Evolutionary conservation across 2,113 vertebrate species (phyloP).

Genomic region (Podocnemis expansa): DNA sequence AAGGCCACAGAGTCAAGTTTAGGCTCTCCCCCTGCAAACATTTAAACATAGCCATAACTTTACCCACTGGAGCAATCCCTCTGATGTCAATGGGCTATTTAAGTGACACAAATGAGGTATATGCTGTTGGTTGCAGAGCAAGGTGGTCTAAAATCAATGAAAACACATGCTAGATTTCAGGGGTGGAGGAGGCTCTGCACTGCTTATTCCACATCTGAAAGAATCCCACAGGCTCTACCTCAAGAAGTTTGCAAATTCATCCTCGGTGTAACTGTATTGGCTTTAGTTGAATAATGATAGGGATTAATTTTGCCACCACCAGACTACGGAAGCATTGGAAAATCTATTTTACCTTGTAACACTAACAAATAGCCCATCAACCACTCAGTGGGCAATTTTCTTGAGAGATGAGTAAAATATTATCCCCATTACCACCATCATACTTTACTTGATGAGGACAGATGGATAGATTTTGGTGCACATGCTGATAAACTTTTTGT

Average conservation of each 20-base stretch:
- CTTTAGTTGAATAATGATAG: not conserved
- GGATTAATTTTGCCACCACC: slow-evolving; percentile 7
- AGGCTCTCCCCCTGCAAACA: not conserved
- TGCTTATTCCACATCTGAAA: not conserved
- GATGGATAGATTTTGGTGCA: not conserved
- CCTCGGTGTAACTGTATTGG: rapidly evolving
- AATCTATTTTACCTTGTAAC: slow-evolving; percentile 17
- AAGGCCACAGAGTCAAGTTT: not conserved
- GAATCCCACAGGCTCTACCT: not conserved
- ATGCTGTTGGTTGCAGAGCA: not conserved
- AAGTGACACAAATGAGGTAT: not conserved
- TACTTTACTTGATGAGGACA: not conserved
- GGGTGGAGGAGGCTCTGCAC: not conserved
- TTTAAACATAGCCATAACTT: not conserved
- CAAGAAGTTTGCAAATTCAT: slow-evolving; percentile 4
- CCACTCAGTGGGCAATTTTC: slow-evolving; percentile 25
- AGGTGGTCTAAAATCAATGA: not conserved
- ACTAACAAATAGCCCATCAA: slow-evolving; percentile 3
- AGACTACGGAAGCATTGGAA: not conserved
- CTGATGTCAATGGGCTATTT: not conserved
- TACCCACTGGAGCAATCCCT: not conserved
- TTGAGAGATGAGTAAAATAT: not conserved
- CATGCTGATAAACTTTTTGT: not conserved
- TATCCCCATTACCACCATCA: not conserved
- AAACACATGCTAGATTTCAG: not conserved